Conservation (phyloP, 2,113 vertebrate species). For the crab-eating macaque (Macaca fascicularis) region T2T-MFA8v1.1 NC_088384.1:2416501-2417000, state of each 20-base stretch:
- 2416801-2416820: not conserved
- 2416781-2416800: not conserved
- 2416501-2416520: not conserved
- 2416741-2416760: not conserved
- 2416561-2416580: not conserved
- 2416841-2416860: not conserved
- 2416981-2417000: not conserved
- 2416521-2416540: not conserved
- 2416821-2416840: not conserved
- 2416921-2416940: not conserved
- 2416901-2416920: not conserved
- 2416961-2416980: not conserved
- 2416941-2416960: not conserved
- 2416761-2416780: not conserved
- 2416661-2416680: not conserved
- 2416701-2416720: fast-evolving
- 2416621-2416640: not conserved
- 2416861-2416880: not conserved
- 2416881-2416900: not conserved
- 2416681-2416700: fast-evolving
- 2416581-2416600: not conserved
- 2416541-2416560: not conserved
- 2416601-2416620: not conserved
- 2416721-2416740: fast-evolving
- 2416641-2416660: fast-evolving